A percentile compares a stretch with the other conserved stretches of the same genome.
Evolutionary conservation across 1,140 invertebrate species (phyloP).

Genomic region (Diorhabda elongata): DNA sequence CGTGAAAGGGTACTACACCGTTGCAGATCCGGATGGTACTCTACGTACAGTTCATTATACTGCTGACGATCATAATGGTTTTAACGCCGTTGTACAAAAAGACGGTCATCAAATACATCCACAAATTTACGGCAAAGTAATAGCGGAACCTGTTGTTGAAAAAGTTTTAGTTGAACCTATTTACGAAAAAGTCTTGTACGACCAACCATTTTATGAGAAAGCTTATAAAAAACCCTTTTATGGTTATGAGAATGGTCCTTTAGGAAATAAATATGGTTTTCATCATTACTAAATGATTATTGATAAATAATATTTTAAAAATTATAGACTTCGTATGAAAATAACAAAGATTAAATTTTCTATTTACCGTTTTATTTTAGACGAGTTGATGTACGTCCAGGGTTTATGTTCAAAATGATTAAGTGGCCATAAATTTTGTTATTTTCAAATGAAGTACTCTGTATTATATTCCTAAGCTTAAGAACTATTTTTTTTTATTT

Average conservation of each 20-base stretch:
- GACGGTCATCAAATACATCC: slow-evolving; percentile 15
- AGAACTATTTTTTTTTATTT: too few relatives aligned
- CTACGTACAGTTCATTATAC: slow-evolving; percentile 62
- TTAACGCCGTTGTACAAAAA: slow-evolving; percentile 47
- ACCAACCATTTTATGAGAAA: background rate
- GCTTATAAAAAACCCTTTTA: background rate
- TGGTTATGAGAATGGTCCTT: background rate
- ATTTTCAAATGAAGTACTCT: too few relatives aligned
- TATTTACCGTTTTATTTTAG: too few relatives aligned
- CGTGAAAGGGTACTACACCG: slow-evolving; percentile 59
- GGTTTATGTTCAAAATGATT: too few relatives aligned
- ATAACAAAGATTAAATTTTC: too few relatives aligned
- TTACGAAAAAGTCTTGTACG: background rate
- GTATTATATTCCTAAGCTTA: too few relatives aligned
- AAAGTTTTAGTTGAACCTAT: background rate
- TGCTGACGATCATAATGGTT: slow-evolving; percentile 53
- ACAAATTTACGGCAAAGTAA: background rate
- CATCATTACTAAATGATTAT: background rate
- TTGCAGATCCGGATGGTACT: slow-evolving; percentile 60
- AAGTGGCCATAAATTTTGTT: too few relatives aligned
- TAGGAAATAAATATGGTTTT: background rate
- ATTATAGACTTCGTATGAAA: too few relatives aligned
- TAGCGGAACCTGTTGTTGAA: background rate
- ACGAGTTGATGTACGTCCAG: too few relatives aligned
- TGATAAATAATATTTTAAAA: too few relatives aligned